A percentile compares a stretch with the other conserved stretches of the same genome.
These are phyloP conservation scores for Cichlasoma orientale DNA, from an alignment of 2,797 vertebrate species.

Conservation along the genomic window DNA sequence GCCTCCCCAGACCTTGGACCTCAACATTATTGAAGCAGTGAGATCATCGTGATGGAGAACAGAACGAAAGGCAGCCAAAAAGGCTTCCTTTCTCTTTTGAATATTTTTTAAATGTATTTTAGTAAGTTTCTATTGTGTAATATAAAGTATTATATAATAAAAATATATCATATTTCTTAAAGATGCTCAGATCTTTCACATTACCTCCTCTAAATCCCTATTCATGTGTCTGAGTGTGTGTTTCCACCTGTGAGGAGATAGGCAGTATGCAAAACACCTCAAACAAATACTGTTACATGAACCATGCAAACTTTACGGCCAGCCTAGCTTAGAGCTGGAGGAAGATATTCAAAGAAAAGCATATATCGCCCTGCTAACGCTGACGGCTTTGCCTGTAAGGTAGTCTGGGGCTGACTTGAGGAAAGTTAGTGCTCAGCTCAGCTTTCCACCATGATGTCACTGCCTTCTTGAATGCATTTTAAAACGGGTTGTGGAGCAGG, in stretches of 20 bases:
- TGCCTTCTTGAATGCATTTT: slow-evolving; percentile 1
- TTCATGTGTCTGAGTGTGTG: background rate
- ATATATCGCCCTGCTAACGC: background rate
- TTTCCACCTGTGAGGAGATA: background rate
- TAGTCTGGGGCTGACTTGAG: background rate
- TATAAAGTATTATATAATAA: background rate
- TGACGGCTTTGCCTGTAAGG: background rate
- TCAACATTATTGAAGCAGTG: too few species aligned
- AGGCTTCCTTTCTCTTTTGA: background rate
- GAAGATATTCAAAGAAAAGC: slow-evolving; percentile 17
- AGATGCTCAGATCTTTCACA: background rate
- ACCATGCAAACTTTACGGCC: slow-evolving; percentile 32
- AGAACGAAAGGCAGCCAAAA: too few species aligned
- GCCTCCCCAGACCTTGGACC: too few species aligned
- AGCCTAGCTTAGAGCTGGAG: background rate
- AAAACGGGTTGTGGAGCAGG: slow-evolving; percentile 33
- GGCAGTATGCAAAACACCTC: slow-evolving; percentile 28
- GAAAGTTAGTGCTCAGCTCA: slow-evolving; percentile 4
- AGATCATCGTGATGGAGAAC: too few species aligned
- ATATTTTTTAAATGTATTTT: background rate
- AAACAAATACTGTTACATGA: slow-evolving; percentile 33
- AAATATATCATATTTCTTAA: background rate
- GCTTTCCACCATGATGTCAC: slow-evolving; percentile 13
- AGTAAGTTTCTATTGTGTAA: background rate
- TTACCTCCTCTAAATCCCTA: background rate